Evolutionary conservation across 1,140 invertebrate species (phyloP), one percentile per base, ranked within the genome.

Genomic region (Pteromalus puparum): DNA sequence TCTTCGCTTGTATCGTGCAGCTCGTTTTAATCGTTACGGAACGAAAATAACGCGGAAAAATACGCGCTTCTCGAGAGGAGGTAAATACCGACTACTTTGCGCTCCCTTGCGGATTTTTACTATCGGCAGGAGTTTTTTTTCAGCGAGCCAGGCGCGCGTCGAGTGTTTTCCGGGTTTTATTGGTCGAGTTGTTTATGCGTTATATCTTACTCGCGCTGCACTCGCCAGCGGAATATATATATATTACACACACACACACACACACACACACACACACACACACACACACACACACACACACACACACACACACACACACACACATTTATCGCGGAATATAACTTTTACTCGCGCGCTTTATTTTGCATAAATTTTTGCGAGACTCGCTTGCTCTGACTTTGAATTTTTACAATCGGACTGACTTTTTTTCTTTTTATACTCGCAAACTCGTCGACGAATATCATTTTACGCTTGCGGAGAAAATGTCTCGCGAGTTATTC

Each of bases 21-120:
- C 53, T 61, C 4, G 5, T 2, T 61, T 61, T 61, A 61, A 61
- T 61, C 24, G 21, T 48, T 46, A 3, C 21, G 15, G 70, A 24
- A 48, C 67, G 34, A 80, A 80, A 80, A 81, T 72, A 81, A 72
- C 67, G n/a, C 65, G 34, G 21, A 61, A n/a, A 53, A 61, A 61
- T 61, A 61, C 38, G 13, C 53, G 15, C 21, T 72, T 18, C 79
- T 48, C 53, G 21, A 61, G 4, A 61, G 21, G 53, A 61, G 53
- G 53, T n/a, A 61, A 61, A 61, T n/a, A 61, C 53, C 7, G 53
- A n/a, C 21, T 61, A 61, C 53, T 61, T 61, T 61, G 53, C 21
- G 53, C 53, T n/a, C 7, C 38, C 53, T 61, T 21, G 53, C 26
- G 1, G 24, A 53, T 53, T 76, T 76, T 53, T 61, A 76, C 48